Evolutionary conservation across 2,888 invertebrate genomes (phyloP).

Genomic region (Lithophane ornitopus): DNA sequence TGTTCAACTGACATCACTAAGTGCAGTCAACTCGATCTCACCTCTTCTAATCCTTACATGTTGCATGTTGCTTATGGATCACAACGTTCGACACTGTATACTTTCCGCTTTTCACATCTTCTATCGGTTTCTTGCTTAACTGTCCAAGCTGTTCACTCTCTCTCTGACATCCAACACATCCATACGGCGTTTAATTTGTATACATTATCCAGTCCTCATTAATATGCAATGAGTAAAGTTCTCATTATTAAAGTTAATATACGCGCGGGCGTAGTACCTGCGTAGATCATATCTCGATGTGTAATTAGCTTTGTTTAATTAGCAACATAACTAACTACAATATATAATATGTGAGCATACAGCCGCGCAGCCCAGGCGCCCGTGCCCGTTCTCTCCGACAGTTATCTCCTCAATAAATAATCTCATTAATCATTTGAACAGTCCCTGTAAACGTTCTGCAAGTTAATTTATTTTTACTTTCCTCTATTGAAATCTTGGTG

Average conservation of each 20-base stretch:
- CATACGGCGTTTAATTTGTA: no score
- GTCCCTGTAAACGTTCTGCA: background rate
- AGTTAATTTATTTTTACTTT: slow-evolving; percentile 36
- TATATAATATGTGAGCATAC: background rate
- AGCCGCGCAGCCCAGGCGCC: no score
- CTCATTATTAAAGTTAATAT: slow-evolving; percentile 34
- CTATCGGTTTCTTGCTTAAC: background rate
- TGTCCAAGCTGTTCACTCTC: background rate
- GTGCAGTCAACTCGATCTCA: background rate
- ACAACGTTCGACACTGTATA: background rate
- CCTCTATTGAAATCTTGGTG: background rate
- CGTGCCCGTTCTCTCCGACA: background rate
- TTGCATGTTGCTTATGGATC: no score
- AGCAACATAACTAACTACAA: slow-evolving; percentile 18
- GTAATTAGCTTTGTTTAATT: slow-evolving; percentile 46
- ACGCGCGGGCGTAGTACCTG: background rate
- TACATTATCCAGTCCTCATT: slow-evolving; percentile 17
- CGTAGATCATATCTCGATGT: slow-evolving; percentile 24
- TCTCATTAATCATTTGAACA: background rate
- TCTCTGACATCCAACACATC: background rate
- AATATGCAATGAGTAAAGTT: slow-evolving; percentile 19
- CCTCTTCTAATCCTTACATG: background rate
- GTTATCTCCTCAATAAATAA: background rate
- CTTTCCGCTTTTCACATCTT: background rate
- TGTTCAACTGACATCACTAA: background rate